These are phyloP conservation scores for Philonicus albiceps DNA, from an alignment of 2,888 invertebrate species.

Conservation along the genomic window DNA sequence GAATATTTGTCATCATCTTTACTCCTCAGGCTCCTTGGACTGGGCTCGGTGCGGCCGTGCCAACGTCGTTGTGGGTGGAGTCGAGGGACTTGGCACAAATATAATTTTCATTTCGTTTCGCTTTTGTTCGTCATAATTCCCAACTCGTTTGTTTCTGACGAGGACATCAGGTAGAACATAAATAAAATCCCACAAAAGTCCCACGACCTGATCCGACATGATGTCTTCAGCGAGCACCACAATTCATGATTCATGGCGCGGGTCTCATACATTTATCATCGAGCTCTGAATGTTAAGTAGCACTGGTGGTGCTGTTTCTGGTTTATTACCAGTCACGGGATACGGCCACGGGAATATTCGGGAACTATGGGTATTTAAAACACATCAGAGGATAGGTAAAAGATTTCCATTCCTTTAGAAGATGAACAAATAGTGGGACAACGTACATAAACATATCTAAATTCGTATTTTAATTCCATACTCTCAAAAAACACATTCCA, in stretches of 20 bases:
- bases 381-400: not conserved
- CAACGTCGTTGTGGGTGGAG: not conserved
- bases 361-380: constrained; percentile 4
- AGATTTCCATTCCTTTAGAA: not conserved
- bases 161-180: constrained; percentile 37
- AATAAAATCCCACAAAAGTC: constrained; percentile 29
- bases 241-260: constrained; percentile 29
- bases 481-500: no score
- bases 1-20: constrained; percentile 20
- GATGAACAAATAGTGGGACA: not conserved
- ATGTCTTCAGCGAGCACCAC: not conserved
- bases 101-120: constrained; percentile 30
- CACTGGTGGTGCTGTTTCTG: constrained; percentile 16
- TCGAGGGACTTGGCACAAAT: not conserved
- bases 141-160: constrained; percentile 35
- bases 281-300: constrained; percentile 28
- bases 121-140: constrained; percentile 31
- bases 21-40: not conserved
- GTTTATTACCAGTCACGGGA: constrained; percentile 6
- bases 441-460: not conserved
- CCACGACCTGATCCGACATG: constrained; percentile 15
- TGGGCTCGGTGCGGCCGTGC: not conserved
- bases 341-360: not conserved
- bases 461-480: no score
- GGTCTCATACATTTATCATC: constrained; percentile 21